A percentile compares a stretch with the other conserved stretches of the same genome.
phyloP scores from a whole-genome alignment of 2,113 vertebrate species.

The Phocoena sinus region DNA sequence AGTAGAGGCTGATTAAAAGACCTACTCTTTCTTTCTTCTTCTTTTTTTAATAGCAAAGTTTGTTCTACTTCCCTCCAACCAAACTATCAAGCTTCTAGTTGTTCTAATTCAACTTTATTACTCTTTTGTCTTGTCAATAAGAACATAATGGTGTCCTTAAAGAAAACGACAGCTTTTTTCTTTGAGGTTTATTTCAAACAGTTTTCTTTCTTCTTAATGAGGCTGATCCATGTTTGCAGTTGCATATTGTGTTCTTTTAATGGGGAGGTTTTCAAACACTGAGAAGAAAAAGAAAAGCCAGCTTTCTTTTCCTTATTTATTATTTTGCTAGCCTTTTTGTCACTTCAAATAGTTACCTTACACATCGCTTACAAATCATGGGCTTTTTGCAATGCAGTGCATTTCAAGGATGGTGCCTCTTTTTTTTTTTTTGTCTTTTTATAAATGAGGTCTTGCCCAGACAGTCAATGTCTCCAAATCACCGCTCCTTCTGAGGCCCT shows the following conservation, averaged over 20 bases:
- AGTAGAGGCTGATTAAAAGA: constrained; percentile 32
- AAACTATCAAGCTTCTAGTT: constrained; percentile 52
- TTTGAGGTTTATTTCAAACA: constrained; percentile 79
- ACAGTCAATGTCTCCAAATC: rapidly evolving
- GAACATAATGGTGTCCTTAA: constrained; percentile 68
- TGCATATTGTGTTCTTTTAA: constrained; percentile 74
- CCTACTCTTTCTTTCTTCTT: background rate
- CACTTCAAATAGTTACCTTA: constrained; percentile 48
- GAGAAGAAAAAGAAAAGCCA: constrained; percentile 38
- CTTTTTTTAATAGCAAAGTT: background rate
- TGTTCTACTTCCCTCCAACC: constrained; percentile 54
- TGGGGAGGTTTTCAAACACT: constrained; percentile 74
- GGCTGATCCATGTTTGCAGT: constrained; percentile 71
- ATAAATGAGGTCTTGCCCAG: background rate
- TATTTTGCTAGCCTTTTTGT: constrained; percentile 55
- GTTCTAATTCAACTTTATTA: constrained; percentile 78
- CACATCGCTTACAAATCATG: constrained; percentile 36
- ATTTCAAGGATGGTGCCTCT: background rate
- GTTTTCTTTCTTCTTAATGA: constrained; percentile 75
- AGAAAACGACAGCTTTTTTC: constrained; percentile 69
- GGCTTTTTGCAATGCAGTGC: background rate
- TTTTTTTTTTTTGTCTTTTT: background rate
- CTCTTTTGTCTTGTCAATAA: constrained; percentile 75
- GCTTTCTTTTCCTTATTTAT: constrained; percentile 44
- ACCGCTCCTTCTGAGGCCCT: background rate